Percentiles rank a stretch among this genome's conserved stretches.
These are phyloP conservation scores for Erpornis zantholeuca DNA, from an alignment of 2,113 vertebrate genomes.

Conservation along the genomic window DNA sequence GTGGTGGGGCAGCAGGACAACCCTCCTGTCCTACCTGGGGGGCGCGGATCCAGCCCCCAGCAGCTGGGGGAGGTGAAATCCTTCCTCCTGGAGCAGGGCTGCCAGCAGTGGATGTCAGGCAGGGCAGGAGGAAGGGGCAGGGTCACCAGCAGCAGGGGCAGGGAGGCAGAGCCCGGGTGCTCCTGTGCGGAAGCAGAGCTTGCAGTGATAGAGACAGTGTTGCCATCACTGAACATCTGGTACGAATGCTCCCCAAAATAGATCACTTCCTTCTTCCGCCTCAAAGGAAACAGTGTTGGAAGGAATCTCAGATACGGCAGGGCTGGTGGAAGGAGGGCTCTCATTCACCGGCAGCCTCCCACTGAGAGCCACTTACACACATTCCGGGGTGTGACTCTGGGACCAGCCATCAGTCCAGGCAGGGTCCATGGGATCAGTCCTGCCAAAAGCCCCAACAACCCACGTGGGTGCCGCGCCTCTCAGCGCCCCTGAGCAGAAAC, in stretches of 20 bases:
- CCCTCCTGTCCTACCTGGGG: not conserved
- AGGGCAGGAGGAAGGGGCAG: not conserved
- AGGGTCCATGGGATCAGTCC: not conserved
- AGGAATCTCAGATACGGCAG: not conserved
- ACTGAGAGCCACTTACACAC: not conserved
- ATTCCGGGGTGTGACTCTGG: fast-evolving
- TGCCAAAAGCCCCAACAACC: fast-evolving
- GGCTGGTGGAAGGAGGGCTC: not conserved
- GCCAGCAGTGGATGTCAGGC: not conserved
- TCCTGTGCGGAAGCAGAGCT: not conserved
- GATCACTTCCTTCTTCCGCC: not conserved
- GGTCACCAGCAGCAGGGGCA: not conserved
- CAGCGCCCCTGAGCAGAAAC: not conserved
- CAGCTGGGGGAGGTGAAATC: not conserved
- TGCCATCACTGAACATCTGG: not conserved
- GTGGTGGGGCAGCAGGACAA: not conserved
- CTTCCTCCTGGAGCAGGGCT: not conserved
- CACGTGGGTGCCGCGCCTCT: fast-evolving
- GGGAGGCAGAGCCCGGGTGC: not conserved
- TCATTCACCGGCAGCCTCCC: not conserved
- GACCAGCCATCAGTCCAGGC: not conserved
- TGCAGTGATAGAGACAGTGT: not conserved
- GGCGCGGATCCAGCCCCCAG: not conserved
- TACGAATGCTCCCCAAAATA: not conserved
- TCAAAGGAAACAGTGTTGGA: not conserved